phyloP scores from a whole-genome alignment of 2,888 invertebrate species.

The Lomographa bimaculata region DNA sequence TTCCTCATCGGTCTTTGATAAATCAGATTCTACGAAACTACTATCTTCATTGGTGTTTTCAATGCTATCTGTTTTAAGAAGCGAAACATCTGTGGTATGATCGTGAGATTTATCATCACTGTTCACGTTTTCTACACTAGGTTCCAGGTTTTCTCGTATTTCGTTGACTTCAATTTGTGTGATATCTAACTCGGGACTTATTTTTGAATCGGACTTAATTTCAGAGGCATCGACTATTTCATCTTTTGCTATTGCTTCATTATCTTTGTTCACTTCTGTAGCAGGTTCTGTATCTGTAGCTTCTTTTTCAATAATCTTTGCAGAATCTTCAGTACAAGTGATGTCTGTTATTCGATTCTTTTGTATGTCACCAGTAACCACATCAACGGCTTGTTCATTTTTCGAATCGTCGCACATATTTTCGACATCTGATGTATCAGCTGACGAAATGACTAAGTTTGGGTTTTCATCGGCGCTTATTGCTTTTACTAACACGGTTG shows the following conservation, averaged over 20 bases:
- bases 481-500: not conserved
- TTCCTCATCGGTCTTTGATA: slow-evolving; percentile 30
- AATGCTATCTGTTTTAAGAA: slow-evolving; percentile 22
- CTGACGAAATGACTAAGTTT: not conserved
- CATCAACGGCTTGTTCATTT: too few relatives aligned
- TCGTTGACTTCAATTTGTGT: slow-evolving; percentile 3
- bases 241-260: not conserved
- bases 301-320: slow-evolving; percentile 1
- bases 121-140: not conserved
- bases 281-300: slow-evolving; percentile 10
- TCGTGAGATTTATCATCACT: slow-evolving; percentile 8
- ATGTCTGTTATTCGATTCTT: not conserved
- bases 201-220: not conserved
- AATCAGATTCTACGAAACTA: slow-evolving; percentile 28
- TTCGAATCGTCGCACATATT: not conserved
- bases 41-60: slow-evolving; percentile 29
- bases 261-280: slow-evolving; percentile 14
- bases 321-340: not conserved
- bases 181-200: not conserved
- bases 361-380: too few relatives aligned
- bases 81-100: slow-evolving; percentile 10
- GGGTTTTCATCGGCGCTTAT: not conserved
- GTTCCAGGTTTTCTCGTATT: not conserved
- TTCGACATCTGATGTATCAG: not conserved
- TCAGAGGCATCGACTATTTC: not conserved